A percentile compares a stretch with the other conserved stretches of the same genome.
phyloP scores from a whole-genome alignment of 2,888 invertebrate species.

The Orchesella flavescens region DNA sequence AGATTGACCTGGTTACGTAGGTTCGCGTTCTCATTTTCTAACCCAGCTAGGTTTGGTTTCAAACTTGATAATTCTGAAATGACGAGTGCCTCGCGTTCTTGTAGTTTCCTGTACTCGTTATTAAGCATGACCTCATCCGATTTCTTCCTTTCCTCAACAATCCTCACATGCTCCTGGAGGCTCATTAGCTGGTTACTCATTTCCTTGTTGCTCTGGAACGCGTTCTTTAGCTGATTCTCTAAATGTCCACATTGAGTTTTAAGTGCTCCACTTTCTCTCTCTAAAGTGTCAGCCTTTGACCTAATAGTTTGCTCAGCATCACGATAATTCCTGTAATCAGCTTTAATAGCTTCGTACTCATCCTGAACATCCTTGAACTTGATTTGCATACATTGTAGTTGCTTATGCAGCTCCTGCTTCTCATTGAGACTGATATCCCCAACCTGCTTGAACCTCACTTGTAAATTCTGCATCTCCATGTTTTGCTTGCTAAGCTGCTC shows the following conservation, averaged over 20 bases:
- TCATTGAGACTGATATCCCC: conserved; percentile 78
- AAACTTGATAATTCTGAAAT: conserved; percentile 3
- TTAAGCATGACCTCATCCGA: conserved; percentile 39
- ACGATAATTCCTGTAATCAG: conserved; percentile 47
- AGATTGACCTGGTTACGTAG: conserved; percentile 76
- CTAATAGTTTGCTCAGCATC: conserved; percentile 62
- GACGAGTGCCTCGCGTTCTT: conserved; percentile 69
- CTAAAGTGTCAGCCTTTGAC: conserved; percentile 66
- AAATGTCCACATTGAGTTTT: conserved; percentile 72
- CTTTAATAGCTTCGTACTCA: conserved; percentile 64
- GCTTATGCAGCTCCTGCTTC: conserved; percentile 79
- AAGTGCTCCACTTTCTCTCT: conserved; percentile 73
- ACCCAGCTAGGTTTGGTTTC: background rate
- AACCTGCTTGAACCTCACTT: conserved; percentile 79
- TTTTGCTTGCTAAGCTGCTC: conserved; percentile 77
- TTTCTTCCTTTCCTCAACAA: conserved; percentile 43
- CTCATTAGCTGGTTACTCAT: conserved; percentile 65
- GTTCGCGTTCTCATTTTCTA: conserved; percentile 73
- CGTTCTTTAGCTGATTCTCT: conserved; percentile 74
- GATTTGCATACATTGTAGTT: conserved; percentile 76
- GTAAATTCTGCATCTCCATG: conserved; percentile 80
- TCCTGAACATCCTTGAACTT: conserved; percentile 56
- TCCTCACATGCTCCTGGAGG: conserved; percentile 64
- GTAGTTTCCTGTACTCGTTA: conserved; percentile 56
- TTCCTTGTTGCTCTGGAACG: conserved; percentile 68